Base-by-base conservation (phyloP, 2,888 invertebrate species). In the Drosophila algonquin region DNA sequence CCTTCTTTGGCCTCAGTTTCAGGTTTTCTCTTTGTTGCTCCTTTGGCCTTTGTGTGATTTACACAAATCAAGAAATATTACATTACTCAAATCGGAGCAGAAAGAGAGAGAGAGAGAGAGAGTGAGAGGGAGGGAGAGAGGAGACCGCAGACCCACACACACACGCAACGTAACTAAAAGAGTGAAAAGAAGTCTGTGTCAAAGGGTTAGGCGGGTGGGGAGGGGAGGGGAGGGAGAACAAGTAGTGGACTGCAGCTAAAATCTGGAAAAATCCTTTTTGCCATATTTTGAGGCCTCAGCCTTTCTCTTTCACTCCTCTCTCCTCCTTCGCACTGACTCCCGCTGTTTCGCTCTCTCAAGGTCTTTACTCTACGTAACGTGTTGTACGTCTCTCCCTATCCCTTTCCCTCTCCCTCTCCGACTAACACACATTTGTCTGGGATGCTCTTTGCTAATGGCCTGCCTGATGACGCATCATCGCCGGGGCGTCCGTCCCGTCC, bases 181-280 rank as follows among this genome's bases (percentile, higher is more conserved):
- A 58, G 63, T 63, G 53, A 63, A 76, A 67, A 60, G 78, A 55
- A 63, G 68, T 63, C 48, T 40, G 27, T 61, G 50, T 63, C 45
- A 65, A 73, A 14, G 40, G 52, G 76, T 24, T 0, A 5, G 24
- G 24, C 55, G n/a, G 55, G 56, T 48, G 59, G 60, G 16, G n/a
- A 21, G 40, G 68, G n/a, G 54, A 16, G 58, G 35, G n/a, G 8
- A 12, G 57, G 30, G n/a, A n/a, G 24, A 48, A 24, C 7, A 44
- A 45, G 24, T 16, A 30, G 32, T 18, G 32, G 24, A 48, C 21
- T 30, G 35, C 62, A 48, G 21, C 69, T 72, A 70, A 63, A 75
- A 69, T 65, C 81, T 72, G 74, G 63, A 72, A 83, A 83, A 77
- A 88, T 80, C 87, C 87, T 83, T 89, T 89, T 83, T 80, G 86